Percentiles rank a stretch among this genome's conserved stretches.
phyloP scores from a whole-genome alignment of 2,888 invertebrate genomes.

The Ormia ochracea region DNA sequence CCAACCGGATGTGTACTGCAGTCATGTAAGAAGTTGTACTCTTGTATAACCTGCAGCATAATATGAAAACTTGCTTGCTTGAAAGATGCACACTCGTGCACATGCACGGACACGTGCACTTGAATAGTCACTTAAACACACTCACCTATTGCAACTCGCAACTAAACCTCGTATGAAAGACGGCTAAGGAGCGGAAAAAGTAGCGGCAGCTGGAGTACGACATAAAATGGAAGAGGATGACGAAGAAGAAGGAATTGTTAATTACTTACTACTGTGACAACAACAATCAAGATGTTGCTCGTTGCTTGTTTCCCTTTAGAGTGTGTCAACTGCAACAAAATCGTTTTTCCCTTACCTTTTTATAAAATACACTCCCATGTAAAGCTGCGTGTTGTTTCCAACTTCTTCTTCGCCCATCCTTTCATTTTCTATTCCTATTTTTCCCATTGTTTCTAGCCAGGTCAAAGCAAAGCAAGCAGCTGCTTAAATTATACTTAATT shows the following conservation, averaged over 20 bases:
- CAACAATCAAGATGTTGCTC: conserved; percentile 49
- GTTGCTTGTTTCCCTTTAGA: conserved; percentile 27
- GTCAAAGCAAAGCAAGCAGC: conserved; percentile 16
- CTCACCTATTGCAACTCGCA: conserved; percentile 27
- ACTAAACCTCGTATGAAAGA: conserved; percentile 10
- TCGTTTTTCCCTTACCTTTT: conserved; percentile 4
- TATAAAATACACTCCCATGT: conserved; percentile 3
- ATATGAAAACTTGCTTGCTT: conserved; percentile 30
- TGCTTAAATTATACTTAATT: conserved; percentile 46
- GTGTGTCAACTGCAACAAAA: conserved; percentile 35
- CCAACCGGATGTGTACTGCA: conserved; percentile 56
- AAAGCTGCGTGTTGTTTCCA: not conserved
- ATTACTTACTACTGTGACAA: conserved; percentile 60
- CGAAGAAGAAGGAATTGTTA: conserved; percentile 46
- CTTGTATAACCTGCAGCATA: conserved; percentile 38
- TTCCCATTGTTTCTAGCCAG: conserved; percentile 15
- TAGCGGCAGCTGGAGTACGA: not conserved
- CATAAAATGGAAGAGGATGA: not conserved
- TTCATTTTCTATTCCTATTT: too few relatives aligned
- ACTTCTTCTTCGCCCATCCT: not conserved
- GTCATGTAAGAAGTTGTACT: conserved; percentile 55
- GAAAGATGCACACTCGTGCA: not conserved
- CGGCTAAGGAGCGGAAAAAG: conserved; percentile 17
- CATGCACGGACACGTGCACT: not conserved
- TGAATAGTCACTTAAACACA: conserved; percentile 28